Conservation (phyloP, 1,140 invertebrate genomes). For the Trichogramma pretiosum region DNA sequence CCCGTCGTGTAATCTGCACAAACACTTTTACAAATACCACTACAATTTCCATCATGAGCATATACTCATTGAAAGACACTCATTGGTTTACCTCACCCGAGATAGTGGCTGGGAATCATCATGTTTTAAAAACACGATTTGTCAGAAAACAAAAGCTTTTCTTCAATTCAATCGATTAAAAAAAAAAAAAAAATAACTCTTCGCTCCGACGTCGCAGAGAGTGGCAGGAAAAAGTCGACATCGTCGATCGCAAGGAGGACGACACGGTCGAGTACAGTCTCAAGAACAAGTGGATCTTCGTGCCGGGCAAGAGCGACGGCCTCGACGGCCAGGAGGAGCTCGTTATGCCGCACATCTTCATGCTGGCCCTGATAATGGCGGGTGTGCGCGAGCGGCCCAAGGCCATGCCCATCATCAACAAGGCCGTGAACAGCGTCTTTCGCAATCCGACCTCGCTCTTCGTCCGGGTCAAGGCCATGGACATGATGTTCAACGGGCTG, state of each 20-base stretch:
- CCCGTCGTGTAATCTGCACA: no score
- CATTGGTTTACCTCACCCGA: no score
- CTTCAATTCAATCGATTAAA: not conserved
- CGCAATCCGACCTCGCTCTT: conserved; percentile 53
- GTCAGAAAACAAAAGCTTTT: no score
- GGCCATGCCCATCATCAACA: not conserved
- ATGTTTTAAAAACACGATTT: no score
- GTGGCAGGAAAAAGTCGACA: not conserved
- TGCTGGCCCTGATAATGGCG: not conserved
- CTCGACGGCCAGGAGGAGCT: not conserved
- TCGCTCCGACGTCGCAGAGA: no score
- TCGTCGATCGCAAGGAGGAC: not conserved
- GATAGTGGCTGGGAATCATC: no score
- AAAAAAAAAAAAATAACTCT: not conserved
- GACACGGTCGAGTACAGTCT: not conserved
- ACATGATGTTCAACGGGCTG: no score
- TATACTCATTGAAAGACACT: no score
- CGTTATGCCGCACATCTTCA: not conserved
- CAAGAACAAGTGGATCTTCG: not conserved
- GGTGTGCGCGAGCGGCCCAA: not conserved
- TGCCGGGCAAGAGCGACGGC: not conserved
- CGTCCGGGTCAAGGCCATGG: conserved; percentile 51
- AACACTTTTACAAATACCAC: no score
- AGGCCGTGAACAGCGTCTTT: conserved; percentile 21
- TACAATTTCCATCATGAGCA: no score